Base-by-base conservation (phyloP, 2,888 invertebrate genomes). In the Scaptomyza tumidula region DNA sequence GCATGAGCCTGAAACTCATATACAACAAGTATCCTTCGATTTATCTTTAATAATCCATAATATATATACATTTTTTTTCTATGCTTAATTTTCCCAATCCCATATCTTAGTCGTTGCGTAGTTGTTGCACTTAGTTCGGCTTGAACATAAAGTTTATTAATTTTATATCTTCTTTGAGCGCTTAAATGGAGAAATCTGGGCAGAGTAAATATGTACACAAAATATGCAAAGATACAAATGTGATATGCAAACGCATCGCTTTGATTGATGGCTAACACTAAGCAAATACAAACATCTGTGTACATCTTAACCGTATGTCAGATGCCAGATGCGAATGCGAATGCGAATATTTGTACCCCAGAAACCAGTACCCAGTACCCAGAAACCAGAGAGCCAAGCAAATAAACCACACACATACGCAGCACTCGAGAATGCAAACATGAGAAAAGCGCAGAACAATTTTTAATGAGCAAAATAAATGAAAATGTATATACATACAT, bases 111-210 rank as follows among this genome's bases (percentile, higher is more conserved):
- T 52, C 65, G 57, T 77, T 83, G 78, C 59, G 70, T 88, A 82
- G 80, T 88, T 82, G 59, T 71, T 82, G 83, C 73, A 71, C 80
- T 75, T 85, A 74, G 77, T 46, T 76, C 64, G 66, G 43, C 63
- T 83, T 86, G 58, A 85, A 87, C 74, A 76, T 76, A 85, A 83
- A 85, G 70, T 82, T 75, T 86, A 85, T 88, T 82, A 88, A 84
- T 84, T 88, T 80, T 78, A 80, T 88, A 87, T 82, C 88, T 83
- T 84, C 71, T 84, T 69, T 77, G 85, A 87, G 86, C 86, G 71
- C 77, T 70, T 55, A 62, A 57, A 53, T 58, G 74, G 81, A 80
- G 33, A 64, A 58, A 65, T 50, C 72, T 77, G 78, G 54, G 52
- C 50, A 60, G 29, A 73, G 60, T 64, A 44, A 71, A 71, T 52